phyloP scores from a whole-genome alignment of 2,113 vertebrate genomes.

The Laticauda colubrina region DNA sequence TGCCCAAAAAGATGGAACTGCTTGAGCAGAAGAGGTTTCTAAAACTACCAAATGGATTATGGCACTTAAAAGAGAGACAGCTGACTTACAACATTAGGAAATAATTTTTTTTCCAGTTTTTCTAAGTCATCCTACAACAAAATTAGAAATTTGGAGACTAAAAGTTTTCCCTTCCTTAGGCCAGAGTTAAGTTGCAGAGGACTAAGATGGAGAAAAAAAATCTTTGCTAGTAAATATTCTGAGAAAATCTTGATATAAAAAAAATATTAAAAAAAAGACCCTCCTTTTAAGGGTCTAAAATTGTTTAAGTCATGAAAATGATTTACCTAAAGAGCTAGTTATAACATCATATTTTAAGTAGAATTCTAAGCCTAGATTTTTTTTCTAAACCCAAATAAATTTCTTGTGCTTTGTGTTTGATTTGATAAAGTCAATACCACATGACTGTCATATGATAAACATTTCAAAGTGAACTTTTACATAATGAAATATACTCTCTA shows the following conservation, averaged over 20 bases:
- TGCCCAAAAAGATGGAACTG: slow-evolving; percentile 67
- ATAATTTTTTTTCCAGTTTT: slow-evolving; percentile 16
- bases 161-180: not conserved
- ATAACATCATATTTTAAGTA: not conserved
- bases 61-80: slow-evolving; percentile 26
- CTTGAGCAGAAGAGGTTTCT: slow-evolving; percentile 59
- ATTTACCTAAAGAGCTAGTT: not conserved
- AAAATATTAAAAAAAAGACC: not conserved
- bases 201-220: not conserved
- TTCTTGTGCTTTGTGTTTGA: not conserved
- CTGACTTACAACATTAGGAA: slow-evolving; percentile 29
- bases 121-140: slow-evolving; percentile 16
- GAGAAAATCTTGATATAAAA: not conserved
- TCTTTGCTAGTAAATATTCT: not conserved
- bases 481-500: not conserved
- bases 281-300: not conserved
- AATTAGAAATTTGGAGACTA: slow-evolving; percentile 13
- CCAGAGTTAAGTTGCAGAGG: not conserved
- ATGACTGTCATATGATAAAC: not conserved
- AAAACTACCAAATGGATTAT: slow-evolving; percentile 31
- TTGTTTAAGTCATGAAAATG: not conserved
- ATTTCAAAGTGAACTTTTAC: not conserved
- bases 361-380: not conserved
- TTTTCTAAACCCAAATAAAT: not conserved
- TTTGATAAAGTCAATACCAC: not conserved